Conservation (phyloP, 2,888 invertebrate genomes). For the Callosobruchus maculatus region DNA sequence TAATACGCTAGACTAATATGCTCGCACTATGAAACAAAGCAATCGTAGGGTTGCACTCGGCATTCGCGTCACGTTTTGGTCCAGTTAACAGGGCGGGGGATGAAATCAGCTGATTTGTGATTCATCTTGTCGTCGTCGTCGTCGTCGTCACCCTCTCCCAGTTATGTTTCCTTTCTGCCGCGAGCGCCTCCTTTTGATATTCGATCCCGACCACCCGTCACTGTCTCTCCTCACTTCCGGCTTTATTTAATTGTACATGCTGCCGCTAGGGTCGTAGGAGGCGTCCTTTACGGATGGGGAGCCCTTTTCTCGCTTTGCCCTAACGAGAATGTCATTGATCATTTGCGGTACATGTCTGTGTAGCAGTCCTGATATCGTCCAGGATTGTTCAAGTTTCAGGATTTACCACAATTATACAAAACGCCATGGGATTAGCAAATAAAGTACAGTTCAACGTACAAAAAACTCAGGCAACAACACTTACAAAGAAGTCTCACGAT, state of each 20-base stretch:
- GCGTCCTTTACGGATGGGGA: neutral
- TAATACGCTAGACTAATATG: neutral
- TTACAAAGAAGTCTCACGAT: no score
- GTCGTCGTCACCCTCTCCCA: constrained; percentile 10
- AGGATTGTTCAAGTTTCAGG: no score
- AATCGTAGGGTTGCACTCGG: constrained; percentile 25
- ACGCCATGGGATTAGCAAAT: no score
- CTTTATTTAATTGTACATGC: constrained; percentile 18
- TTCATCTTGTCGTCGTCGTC: constrained; percentile 20
- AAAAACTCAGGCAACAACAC: no score
- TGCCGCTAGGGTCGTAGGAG: neutral
- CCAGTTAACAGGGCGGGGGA: constrained; percentile 40
- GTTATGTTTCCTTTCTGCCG: neutral
- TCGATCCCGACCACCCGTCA: constrained; percentile 16
- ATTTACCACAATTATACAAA: no score
- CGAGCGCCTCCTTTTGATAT: constrained; percentile 19
- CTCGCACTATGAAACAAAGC: neutral
- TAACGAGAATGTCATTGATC: neutral
- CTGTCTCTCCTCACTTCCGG: constrained; percentile 11
- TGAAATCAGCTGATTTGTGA: constrained; percentile 45
- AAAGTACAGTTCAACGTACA: no score
- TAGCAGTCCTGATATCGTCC: no score
- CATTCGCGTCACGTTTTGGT: constrained; percentile 45
- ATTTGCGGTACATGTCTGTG: neutral
- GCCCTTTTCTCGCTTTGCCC: neutral